A percentile compares a stretch with the other conserved stretches of the same genome.
Evolutionary conservation across 2,797 vertebrate species (phyloP).

Genomic region (Propithecus deckenii): DNA sequence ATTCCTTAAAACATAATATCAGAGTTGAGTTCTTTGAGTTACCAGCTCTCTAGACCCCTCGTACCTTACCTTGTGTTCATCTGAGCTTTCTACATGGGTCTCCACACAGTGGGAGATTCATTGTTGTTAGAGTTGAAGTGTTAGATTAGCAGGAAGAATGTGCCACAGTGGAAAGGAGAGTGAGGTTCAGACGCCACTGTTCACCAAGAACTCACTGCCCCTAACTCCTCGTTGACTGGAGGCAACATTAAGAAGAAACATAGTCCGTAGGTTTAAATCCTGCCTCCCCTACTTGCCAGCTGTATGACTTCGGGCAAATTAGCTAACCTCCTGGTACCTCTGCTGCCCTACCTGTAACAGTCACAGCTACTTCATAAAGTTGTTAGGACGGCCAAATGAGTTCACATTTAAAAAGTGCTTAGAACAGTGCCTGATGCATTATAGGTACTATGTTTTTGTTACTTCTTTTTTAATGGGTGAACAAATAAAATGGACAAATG

Average conservation of each 20-base stretch:
- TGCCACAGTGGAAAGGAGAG: not conserved
- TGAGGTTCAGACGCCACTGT: not conserved
- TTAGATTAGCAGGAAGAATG: not conserved
- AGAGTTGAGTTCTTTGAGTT: not conserved
- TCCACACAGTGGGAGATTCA: not conserved
- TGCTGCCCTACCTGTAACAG: not conserved
- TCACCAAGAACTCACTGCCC: not conserved
- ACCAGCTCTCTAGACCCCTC: not conserved
- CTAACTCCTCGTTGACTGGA: not conserved
- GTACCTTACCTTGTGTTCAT: not conserved
- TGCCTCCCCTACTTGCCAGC: not conserved
- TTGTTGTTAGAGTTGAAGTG: not conserved
- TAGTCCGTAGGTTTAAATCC: not conserved
- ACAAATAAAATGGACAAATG: not conserved
- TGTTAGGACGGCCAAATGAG: not conserved
- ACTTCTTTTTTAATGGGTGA: not conserved
- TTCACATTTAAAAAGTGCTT: not conserved
- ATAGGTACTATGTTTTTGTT: not conserved
- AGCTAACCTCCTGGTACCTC: not conserved
- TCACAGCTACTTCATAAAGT: not conserved
- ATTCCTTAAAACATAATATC: not conserved
- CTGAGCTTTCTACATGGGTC: rapidly evolving
- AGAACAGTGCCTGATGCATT: not conserved
- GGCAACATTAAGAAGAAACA: not conserved
- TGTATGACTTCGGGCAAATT: not conserved